Evolutionary conservation across 2,888 invertebrate genomes (phyloP).

Genomic region (Pandemis cinnamomeana): DNA sequence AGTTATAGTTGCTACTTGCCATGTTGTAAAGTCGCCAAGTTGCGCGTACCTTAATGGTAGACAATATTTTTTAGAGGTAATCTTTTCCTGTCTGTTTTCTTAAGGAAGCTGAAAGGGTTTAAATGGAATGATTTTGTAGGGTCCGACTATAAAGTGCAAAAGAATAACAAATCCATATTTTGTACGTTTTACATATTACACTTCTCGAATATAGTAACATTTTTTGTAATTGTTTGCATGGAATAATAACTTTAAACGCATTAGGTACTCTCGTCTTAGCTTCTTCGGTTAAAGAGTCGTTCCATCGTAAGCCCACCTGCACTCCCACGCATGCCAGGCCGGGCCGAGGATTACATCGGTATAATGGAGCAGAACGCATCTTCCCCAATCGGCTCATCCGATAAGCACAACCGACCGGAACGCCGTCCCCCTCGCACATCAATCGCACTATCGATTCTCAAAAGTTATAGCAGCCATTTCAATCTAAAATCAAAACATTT

Average conservation of each 20-base stretch:
- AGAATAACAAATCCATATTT: no score
- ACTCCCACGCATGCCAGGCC: conserved; percentile 30
- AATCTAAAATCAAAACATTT: conserved; percentile 49
- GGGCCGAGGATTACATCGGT: conserved; percentile 63
- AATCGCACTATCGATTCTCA: conserved; percentile 75
- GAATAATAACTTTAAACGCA: not conserved
- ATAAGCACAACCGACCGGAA: conserved; percentile 80
- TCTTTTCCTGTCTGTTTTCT: not conserved
- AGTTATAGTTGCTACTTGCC: not conserved
- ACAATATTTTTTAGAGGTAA: not conserved
- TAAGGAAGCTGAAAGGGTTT: no score
- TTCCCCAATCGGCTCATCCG: conserved; percentile 76
- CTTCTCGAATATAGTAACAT: no score
- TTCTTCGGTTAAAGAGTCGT: not conserved
- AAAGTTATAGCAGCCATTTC: conserved; percentile 61
- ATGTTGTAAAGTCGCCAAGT: not conserved
- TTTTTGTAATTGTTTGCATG: no score
- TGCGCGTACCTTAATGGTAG: not conserved
- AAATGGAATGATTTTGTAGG: no score
- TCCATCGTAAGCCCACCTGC: conserved; percentile 21
- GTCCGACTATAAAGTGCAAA: no score
- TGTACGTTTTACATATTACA: no score
- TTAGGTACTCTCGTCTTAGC: not conserved
- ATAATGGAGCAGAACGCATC: conserved; percentile 80
- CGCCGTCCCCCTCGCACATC: conserved; percentile 71